phyloP scores from a whole-genome alignment of 2,888 invertebrate species.

The Chymomyza fuscimana region DNA sequence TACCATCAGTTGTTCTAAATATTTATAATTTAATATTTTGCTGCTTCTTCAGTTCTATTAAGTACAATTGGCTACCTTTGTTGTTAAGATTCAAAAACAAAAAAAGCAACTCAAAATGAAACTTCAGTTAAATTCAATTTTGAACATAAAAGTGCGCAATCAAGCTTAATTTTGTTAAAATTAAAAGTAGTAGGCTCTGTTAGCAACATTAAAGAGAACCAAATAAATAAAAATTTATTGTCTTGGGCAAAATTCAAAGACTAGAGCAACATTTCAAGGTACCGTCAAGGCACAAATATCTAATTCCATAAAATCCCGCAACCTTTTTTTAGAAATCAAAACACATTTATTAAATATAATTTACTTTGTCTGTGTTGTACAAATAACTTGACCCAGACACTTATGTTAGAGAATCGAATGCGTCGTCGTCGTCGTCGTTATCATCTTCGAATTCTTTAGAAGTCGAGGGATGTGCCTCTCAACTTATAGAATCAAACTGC shows the following conservation, averaged over 20 bases:
- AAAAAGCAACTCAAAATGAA: too few species aligned
- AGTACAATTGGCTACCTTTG: not conserved
- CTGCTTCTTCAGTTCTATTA: not conserved
- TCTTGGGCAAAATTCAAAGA: too few species aligned
- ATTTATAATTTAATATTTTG: not conserved
- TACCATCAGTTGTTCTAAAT: not conserved
- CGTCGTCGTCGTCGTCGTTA: not conserved
- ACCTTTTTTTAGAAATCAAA: not conserved
- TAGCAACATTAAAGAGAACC: not conserved
- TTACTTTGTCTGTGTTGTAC: not conserved
- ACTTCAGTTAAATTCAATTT: not conserved
- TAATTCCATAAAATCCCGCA: not conserved
- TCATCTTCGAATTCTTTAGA: not conserved
- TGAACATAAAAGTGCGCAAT: not conserved
- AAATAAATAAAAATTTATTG: not conserved
- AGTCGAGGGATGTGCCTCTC: slow-evolving; percentile 11
- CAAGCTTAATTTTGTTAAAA: not conserved
- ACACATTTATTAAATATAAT: not conserved
- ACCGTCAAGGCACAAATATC: too few species aligned
- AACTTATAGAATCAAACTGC: slow-evolving; percentile 24
- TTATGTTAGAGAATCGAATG: not conserved
- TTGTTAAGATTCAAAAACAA: too few species aligned
- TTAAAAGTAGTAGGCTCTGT: not conserved
- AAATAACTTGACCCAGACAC: not conserved
- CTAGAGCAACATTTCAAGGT: too few species aligned